Percentiles rank a stretch among this genome's conserved stretches.
Evolutionary conservation across 2,113 vertebrate genomes (phyloP).

Genomic region (Paratilapia polleni): DNA sequence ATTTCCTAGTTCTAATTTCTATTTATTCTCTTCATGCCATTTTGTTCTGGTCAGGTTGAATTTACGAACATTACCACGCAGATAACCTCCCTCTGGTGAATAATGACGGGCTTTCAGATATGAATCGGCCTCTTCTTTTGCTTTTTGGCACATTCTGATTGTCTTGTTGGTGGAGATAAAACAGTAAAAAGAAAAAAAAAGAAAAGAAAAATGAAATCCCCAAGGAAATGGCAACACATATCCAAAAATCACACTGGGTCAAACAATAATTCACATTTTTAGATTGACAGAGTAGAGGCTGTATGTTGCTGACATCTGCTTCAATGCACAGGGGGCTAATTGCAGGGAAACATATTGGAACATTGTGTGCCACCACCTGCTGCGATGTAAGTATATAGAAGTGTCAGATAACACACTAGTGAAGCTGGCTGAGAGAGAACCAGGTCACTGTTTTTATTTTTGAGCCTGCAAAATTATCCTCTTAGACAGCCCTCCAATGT

Average conservation of each 20-base stretch:
- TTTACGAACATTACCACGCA: constrained; percentile 8
- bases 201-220: not conserved
- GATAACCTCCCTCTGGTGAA: not conserved
- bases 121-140: constrained; percentile 15
- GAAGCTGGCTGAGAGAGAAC: constrained; percentile 33
- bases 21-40: constrained; percentile 19
- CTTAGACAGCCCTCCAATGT: not conserved
- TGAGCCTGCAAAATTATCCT: constrained; percentile 7
- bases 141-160: not conserved
- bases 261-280: constrained; percentile 30
- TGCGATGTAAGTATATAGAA: constrained; percentile 22
- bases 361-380: constrained; percentile 37
- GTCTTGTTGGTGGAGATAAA: not conserved
- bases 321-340: constrained; percentile 55
- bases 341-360: constrained; percentile 41
- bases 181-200: not conserved
- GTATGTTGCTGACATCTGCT: constrained; percentile 10
- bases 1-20: constrained; percentile 15
- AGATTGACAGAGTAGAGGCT: constrained; percentile 26
- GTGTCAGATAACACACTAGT: constrained; percentile 18
- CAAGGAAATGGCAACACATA: not conserved
- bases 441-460: constrained; percentile 46
- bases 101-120: constrained; percentile 12
- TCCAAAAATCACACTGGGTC: not conserved
- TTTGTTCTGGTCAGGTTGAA: constrained; percentile 16